Evolutionary conservation across 1,140 invertebrate species (phyloP), one percentile per base, ranked within the genome.

Genomic region (Microplitis demolitor): DNA sequence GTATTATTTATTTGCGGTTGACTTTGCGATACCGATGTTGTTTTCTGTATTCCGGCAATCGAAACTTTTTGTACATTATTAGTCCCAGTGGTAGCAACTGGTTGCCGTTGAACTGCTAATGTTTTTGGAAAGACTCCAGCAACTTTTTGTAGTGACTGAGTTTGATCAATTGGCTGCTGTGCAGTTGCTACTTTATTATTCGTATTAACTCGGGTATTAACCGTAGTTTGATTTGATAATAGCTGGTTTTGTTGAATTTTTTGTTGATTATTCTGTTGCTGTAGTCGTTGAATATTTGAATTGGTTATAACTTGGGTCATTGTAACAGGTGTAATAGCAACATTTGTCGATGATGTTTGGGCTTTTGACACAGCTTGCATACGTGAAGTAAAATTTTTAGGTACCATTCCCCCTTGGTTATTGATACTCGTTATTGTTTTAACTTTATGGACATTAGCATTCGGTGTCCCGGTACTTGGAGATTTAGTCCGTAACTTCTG

Each of bases 261-360:
- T 31, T 71, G 53, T 56, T 74, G 45, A 35, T 78, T 60, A 14
- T 78, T 77, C 13, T 24, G 24, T 24, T 83, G 83, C 3, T 80
- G 77, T 4, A 78, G 69, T 13, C 81, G 77, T 16, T 84, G 82
- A 58, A 81, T 69, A 16, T 77, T 80, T 2, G 77, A 75, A 9
- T 76, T 85, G 66, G 74, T 83, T 69, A 80, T 69, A 0, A 78
- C 62, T 56, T 83, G 83, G 24, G 73, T 84, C 66, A 83, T 76
- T 0, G 79, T 66, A 4, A 83, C 77, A 33, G 82, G 81, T 11
- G 77, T 78, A 31, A 66, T 24, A 0, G 71, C 31, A 11, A 73
- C 64, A 0, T 68, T 61, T 0, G 76, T 39, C n/a, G 51, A 69
- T 3, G 63, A 73, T 31, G 77, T 62, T 16, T 82, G 79, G 13